phyloP scores from a whole-genome alignment of 2,888 invertebrate species.

The Hemaris fuciformis region DNA sequence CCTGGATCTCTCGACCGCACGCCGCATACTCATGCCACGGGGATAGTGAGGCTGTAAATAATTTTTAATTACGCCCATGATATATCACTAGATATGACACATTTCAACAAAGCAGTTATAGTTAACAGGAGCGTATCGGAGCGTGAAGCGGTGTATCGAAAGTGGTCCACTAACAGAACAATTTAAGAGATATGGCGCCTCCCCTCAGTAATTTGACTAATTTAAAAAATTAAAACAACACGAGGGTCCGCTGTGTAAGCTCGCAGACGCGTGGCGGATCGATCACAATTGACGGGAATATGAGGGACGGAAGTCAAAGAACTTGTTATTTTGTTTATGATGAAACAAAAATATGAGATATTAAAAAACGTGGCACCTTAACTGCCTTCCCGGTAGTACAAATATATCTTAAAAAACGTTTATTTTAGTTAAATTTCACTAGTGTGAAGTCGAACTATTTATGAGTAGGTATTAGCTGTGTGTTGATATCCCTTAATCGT shows the following conservation, averaged over 20 bases:
- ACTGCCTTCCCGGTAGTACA: too few species aligned
- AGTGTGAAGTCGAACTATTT: too few species aligned
- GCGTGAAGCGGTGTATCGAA: slow-evolving; percentile 19
- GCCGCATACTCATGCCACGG: too few species aligned
- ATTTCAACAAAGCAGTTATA: not conserved
- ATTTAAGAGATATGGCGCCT: slow-evolving; percentile 39
- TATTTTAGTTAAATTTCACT: too few species aligned
- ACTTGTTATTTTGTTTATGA: not conserved
- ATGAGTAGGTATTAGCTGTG: too few species aligned
- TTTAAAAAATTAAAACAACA: slow-evolving; percentile 50
- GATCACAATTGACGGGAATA: not conserved
- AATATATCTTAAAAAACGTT: too few species aligned
- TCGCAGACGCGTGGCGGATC: not conserved
- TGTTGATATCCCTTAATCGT: too few species aligned
- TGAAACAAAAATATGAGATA: not conserved
- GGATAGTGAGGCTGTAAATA: not conserved
- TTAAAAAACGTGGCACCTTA: too few species aligned
- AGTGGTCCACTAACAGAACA: slow-evolving; percentile 31
- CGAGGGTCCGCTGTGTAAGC: slow-evolving; percentile 27
- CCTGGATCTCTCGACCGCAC: too few species aligned
- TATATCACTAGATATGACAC: not conserved
- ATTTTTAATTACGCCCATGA: not conserved
- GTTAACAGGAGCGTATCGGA: slow-evolving; percentile 16
- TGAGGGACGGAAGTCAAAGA: not conserved
- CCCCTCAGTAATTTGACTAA: slow-evolving; percentile 51